Evolutionary conservation across 2,888 invertebrate genomes (phyloP).

Genomic region (Escarpia spicata): DNA sequence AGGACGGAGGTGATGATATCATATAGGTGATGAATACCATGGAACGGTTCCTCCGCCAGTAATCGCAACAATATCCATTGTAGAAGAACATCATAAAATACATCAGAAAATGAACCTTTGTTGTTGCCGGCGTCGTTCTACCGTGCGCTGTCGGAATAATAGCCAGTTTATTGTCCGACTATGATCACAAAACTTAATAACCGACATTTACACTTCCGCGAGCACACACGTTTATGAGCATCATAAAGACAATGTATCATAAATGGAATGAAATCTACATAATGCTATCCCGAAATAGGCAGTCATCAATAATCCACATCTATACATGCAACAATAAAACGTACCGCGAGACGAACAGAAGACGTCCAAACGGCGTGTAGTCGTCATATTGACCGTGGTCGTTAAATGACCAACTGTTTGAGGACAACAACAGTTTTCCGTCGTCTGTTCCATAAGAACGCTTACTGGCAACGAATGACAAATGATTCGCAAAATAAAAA

Average conservation of each 20-base stretch:
- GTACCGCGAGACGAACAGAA: background rate
- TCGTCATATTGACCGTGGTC: background rate
- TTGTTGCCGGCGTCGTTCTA: background rate
- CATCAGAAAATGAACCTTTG: background rate
- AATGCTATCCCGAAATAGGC: background rate
- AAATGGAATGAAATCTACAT: background rate
- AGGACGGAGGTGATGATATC: no score
- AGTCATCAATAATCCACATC: background rate
- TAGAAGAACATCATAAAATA: background rate
- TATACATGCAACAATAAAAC: background rate
- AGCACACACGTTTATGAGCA: background rate
- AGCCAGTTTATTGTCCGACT: background rate
- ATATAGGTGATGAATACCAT: no score
- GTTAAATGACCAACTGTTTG: background rate
- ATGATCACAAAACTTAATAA: slow-evolving; percentile 10
- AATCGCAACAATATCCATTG: no score
- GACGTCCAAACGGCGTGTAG: background rate
- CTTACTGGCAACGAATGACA: background rate
- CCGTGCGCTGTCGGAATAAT: background rate
- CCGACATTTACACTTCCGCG: background rate
- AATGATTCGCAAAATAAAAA: no score
- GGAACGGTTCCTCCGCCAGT: no score
- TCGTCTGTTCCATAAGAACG: background rate
- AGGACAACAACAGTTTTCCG: background rate
- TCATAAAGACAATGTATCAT: background rate